phyloP scores from a whole-genome alignment of 2,797 vertebrate genomes.

The Ficedula albicollis region DNA sequence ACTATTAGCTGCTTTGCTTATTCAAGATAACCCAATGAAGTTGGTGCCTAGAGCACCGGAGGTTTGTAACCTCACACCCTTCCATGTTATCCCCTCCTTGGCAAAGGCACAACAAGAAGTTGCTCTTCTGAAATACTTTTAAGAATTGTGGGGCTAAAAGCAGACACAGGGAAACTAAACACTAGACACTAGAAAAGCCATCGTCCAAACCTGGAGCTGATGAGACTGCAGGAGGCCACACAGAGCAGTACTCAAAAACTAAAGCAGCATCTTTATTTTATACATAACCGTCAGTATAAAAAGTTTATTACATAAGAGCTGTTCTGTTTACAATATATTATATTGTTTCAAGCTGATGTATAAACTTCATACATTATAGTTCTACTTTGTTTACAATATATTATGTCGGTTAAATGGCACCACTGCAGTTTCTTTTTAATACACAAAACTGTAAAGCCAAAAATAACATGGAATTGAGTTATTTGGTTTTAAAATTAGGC shows the following conservation, averaged over 20 bases:
- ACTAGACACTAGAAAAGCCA: neutral
- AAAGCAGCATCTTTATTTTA: slow-evolving; percentile 79
- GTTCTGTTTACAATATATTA: slow-evolving; percentile 81
- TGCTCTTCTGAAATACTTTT: neutral
- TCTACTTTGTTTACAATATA: slow-evolving; percentile 77
- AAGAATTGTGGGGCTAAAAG: neutral
- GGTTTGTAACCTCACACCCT: neutral
- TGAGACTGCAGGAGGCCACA: neutral
- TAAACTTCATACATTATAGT: slow-evolving; percentile 69
- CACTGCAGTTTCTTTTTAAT: slow-evolving; percentile 63
- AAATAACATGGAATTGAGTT: slow-evolving; percentile 13
- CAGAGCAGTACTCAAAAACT: slow-evolving; percentile 45
- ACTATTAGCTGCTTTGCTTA: no score
- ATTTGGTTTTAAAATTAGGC: slow-evolving; percentile 43
- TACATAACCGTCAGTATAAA: slow-evolving; percentile 75
- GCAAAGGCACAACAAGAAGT: neutral
- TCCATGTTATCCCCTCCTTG: neutral
- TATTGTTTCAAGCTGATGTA: slow-evolving; percentile 75
- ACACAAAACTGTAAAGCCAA: slow-evolving; percentile 29
- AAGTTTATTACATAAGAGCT: slow-evolving; percentile 76
- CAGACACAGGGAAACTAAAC: neutral
- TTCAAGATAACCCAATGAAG: no score
- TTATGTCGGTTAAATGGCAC: slow-evolving; percentile 74
- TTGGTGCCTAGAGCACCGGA: no score
- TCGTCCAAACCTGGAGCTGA: fast-evolving